These are phyloP conservation scores for Apantesis nais DNA, from an alignment of 2,888 invertebrate genomes.

Conservation along the genomic window DNA sequence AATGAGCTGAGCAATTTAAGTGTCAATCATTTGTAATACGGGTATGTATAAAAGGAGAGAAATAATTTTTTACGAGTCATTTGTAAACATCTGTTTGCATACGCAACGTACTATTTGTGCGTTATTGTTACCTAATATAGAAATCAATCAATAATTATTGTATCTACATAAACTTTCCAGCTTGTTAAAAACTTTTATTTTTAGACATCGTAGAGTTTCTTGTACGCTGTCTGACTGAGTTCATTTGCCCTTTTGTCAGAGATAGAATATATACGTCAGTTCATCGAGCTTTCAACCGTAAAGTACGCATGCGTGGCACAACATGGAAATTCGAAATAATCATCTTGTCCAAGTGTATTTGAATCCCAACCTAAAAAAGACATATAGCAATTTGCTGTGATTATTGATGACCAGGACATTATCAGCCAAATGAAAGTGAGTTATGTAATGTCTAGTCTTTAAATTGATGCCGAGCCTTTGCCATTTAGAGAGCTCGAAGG, in stretches of 20 bases:
- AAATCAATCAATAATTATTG: background rate
- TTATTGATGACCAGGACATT: background rate
- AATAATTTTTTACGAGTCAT: conserved; percentile 29
- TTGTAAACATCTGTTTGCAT: conserved; percentile 13
- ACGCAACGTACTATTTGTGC: background rate
- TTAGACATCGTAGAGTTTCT: background rate
- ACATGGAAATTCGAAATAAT: background rate
- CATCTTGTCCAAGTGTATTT: background rate
- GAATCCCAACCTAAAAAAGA: background rate
- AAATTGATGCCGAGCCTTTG: background rate
- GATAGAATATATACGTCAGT: background rate
- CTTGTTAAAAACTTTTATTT: background rate
- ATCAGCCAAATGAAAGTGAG: background rate
- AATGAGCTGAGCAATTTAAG: conserved; percentile 19
- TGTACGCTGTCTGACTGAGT: background rate
- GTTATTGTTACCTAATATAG: background rate
- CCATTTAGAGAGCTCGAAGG: too few species aligned
- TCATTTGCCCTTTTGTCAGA: background rate
- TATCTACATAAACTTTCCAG: background rate
- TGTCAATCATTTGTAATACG: conserved; percentile 31
- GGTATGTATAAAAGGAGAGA: conserved; percentile 34
- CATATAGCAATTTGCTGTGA: too few species aligned
- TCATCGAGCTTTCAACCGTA: too few species aligned
- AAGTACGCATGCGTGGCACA: too few species aligned
- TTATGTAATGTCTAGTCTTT: background rate